Evolutionary conservation across 1,140 invertebrate species (phyloP), one percentile per base, ranked within the genome.

Genomic region (Drosophila sturtevanti): DNA sequence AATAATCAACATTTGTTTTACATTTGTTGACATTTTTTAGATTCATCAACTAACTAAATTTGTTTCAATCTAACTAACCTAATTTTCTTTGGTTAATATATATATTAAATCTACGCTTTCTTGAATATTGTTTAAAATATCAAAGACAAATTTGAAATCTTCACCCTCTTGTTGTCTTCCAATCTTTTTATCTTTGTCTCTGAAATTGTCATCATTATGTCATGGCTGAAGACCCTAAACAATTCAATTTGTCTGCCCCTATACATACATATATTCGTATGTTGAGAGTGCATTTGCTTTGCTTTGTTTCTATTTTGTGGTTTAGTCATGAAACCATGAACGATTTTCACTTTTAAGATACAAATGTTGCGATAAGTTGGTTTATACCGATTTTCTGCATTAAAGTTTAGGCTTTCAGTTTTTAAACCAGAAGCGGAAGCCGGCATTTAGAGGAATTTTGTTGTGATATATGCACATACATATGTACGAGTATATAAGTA

Each of bases 361-460:
- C 44, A 65, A 77, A 64, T 70, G 73, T 31, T 37, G 24, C 35
- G 66, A 77, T 77, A 77, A 56, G 54, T 56, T 56, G 35, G 54
- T 56, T 56, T 34, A 18, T 55, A 70, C 55, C 61, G 60, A 64
- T 61, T 70, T 48, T 38, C 66, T 77, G 66, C 73, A 75, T 62
- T 59, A 72, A 72, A 58, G 18, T 31, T 22, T 31, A 1, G 65
- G 63, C 79, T 79, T 84, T 84, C 70, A 48, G 76, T 84, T 76
- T 82, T 64, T 34, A 79, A 80, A 85, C 66, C 66, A 84, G 72
- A 80, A 56, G 74, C 81, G 77, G 77, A 85, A 80, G 76, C 51
- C 61, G 21, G 9, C 64, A 67, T 56, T 76, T 84, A 82, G 34
- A 74, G 27, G 22, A 41, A 38, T 58, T 63, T 64, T 55, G 66